Conservation (phyloP, 1,140 invertebrate genomes). For the Eubasilissa regina region DNA sequence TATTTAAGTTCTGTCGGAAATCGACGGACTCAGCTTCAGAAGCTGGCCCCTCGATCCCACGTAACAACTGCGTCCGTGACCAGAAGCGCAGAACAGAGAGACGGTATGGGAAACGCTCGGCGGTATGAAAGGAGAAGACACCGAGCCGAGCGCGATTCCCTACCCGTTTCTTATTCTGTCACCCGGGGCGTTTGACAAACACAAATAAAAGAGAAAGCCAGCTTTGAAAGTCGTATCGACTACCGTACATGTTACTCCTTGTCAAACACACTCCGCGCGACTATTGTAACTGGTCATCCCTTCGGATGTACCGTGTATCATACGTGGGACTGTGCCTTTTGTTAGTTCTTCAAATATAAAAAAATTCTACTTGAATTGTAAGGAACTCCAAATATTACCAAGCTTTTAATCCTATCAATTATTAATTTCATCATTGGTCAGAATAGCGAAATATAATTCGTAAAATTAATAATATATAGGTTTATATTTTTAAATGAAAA, state of each 20-base stretch:
- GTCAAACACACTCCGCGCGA: slow-evolving; percentile 54
- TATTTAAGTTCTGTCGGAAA: too few relatives aligned
- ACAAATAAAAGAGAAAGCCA: slow-evolving; percentile 51
- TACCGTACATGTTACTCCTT: slow-evolving; percentile 48
- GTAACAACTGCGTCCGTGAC: slow-evolving; percentile 35
- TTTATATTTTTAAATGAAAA: too few relatives aligned
- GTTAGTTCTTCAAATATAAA: not conserved
- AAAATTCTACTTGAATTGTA: too few relatives aligned
- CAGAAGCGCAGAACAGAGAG: slow-evolving; percentile 31
- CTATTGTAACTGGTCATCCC: slow-evolving; percentile 40
- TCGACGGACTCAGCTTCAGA: not conserved
- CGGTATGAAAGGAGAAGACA: not conserved
- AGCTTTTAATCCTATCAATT: too few relatives aligned
- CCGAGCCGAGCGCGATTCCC: not conserved
- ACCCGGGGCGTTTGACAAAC: slow-evolving; percentile 54
- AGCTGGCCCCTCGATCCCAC: slow-evolving; percentile 18
- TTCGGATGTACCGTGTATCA: not conserved
- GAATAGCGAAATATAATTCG: too few relatives aligned
- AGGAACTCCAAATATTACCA: too few relatives aligned
- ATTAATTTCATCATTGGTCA: too few relatives aligned
- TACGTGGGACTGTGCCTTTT: slow-evolving; percentile 30
- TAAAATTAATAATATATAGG: too few relatives aligned
- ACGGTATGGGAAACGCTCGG: slow-evolving; percentile 10
- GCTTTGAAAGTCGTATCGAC: slow-evolving; percentile 49
- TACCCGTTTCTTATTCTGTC: slow-evolving; percentile 52